Base-by-base conservation (phyloP, 2,888 invertebrate genomes). In the Drosophila bunnanda region DNA sequence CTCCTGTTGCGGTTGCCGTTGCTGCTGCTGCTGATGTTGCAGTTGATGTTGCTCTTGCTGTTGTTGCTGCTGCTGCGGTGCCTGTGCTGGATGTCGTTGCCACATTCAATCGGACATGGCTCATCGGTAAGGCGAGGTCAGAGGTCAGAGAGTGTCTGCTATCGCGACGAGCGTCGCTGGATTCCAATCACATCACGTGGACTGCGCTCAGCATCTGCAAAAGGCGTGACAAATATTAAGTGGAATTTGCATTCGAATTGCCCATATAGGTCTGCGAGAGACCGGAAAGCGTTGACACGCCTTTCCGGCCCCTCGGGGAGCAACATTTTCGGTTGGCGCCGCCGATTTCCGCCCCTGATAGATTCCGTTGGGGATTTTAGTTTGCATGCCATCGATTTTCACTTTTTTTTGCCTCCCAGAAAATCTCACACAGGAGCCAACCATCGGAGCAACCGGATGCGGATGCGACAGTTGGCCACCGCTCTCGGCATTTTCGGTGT, bases 151-250 rank as follows among this genome's bases (percentile, higher is more conserved):
- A 13, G 32, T 64, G 55, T 52, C 30, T 52, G 38, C 64, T 55
- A 75, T 78, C 67, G 77, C 64, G 65, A 78, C 71, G 70, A 77
- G 52, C 61, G 68, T 65, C 44, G 77, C 68, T 75, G 75, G 60
- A 77, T 75, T 77, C 70, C 69, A 84, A 84, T 89, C 79, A 62
- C 77, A 81, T 73, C 81, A 75, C 89, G 64, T 70, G 67, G 52
- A 54, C 60, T 57, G 38, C 4, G 34, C 66, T 80, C 76, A 74
- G 60, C 78, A 80, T 59, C 86, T 83, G 75, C 52, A 39, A 46
- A 43, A 43, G 48, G 30, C 50, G 32, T 28, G 17, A 60, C 50
- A 78, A 36, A 50, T 56, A 41, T 36, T 72, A 55, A 65, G 46
- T 41, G 67, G 22, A 32, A 48, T 36, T 53, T 38, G 52, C 17